These are phyloP conservation scores for Felis chaus DNA, from an alignment of 2,113 vertebrate species.

Conservation along the genomic window DNA sequence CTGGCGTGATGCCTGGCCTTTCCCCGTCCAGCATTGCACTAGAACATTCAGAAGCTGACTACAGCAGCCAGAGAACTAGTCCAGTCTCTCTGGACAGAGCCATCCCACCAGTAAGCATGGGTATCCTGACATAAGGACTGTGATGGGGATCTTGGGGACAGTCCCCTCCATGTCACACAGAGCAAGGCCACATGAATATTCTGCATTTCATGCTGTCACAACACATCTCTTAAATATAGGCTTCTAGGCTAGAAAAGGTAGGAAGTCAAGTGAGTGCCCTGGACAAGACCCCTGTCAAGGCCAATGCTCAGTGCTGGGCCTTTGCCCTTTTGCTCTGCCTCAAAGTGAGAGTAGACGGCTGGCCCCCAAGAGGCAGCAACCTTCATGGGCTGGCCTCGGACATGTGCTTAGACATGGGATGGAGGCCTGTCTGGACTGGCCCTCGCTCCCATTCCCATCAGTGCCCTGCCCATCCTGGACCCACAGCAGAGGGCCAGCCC, in stretches of 20 bases:
- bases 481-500: not conserved
- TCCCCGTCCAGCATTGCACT: too few species aligned
- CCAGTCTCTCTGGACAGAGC: not conserved
- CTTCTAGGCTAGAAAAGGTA: not conserved
- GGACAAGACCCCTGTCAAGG: too few species aligned
- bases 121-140: too few species aligned
- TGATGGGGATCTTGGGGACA: accelerated
- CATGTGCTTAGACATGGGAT: not conserved
- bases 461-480: not conserved
- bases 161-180: not conserved
- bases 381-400: not conserved
- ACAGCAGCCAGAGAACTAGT: not conserved
- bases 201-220: not conserved
- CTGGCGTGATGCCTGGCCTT: too few species aligned
- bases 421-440: not conserved
- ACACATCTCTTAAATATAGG: not conserved
- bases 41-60: not conserved
- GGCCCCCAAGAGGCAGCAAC: accelerated
- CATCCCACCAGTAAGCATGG: accelerated
- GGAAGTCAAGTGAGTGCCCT: not conserved
- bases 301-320: not conserved
- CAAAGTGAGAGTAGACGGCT: not conserved
- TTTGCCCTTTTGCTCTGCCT: not conserved
- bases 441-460: not conserved
- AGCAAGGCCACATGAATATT: not conserved